Base-by-base conservation (phyloP, 2,888 invertebrate genomes). In the Pandemis cinnamomeana region DNA sequence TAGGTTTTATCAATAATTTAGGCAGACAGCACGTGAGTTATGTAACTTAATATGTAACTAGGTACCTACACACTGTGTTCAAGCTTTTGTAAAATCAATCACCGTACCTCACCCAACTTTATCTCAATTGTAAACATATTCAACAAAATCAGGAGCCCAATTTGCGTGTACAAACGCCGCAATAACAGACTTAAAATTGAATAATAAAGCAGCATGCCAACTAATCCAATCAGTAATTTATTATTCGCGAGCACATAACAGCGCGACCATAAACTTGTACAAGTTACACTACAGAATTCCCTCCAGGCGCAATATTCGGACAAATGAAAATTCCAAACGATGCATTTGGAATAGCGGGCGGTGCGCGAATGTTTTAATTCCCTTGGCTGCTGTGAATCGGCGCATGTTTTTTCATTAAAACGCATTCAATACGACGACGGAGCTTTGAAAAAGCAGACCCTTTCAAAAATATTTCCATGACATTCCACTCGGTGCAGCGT, bases 361-460 rank as follows among this genome's bases (percentile, higher is more conserved):
- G 85, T 86, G 87, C 86, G 77, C 80, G 71, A 81, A 86, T 91
- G 89, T 88, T 92, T 93, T 93, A 94, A 93, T 93, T 93, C 93
- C 93, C 93, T 92, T 90, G 93, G 90, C 93, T 93, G 91, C 92
- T 88, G 89, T 91, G 92, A 93, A 91, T 93, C 92, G 92, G 92
- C 89, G 92, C 92, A 92, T 93, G 93, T 93, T 93, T 93, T 94
- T 94, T 93, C 93, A 93, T 93, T 93, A 93, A 93, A 94, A 92
- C 93, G 90, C 92, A 94, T 94, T 94, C 93, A 94, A 93, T 93
- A 91, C 92, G 88, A 91, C 92, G 89, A 89, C 90, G 92, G 86
- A 85, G 92, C 92, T 93, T 92, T 93, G 86, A 90, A 93, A 91
- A 86, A 86, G 90, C 87, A 89, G 86, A 90, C 91, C 91, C 91